Percentiles rank a stretch among this genome's conserved stretches.
Evolutionary conservation across 2,113 vertebrate species (phyloP).

Genomic region (Osmerus mordax): DNA sequence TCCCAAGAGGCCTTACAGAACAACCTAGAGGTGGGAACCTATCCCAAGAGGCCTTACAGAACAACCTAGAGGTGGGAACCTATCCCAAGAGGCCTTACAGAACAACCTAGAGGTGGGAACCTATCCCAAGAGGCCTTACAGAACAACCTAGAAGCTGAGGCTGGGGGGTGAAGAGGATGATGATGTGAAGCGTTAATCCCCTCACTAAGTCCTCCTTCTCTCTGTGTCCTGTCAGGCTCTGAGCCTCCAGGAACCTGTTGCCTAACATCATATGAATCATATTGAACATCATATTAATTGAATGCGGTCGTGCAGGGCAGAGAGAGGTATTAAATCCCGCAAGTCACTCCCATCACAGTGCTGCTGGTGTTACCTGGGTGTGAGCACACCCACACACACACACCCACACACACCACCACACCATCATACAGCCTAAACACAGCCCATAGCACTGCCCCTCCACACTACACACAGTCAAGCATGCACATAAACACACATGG

Average conservation of each 20-base stretch:
- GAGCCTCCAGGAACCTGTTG: conserved; percentile 22
- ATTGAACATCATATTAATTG: conserved; percentile 13
- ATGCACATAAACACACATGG: not conserved
- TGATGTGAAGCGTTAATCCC: conserved; percentile 31
- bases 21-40: too few relatives aligned
- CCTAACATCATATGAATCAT: conserved; percentile 19
- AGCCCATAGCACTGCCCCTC: not conserved
- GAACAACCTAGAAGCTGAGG: too few relatives aligned
- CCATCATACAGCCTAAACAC: not conserved
- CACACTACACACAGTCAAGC: not conserved
- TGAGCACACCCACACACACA: not conserved
- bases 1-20: too few relatives aligned
- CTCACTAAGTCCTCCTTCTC: conserved; percentile 33
- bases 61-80: too few relatives aligned
- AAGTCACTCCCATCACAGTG: not conserved
- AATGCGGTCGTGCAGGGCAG: conserved; percentile 8
- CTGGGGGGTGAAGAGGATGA: not conserved
- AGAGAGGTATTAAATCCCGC: conserved; percentile 1
- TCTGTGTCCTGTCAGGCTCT: not conserved
- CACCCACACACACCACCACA: not conserved
- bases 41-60: too few relatives aligned
- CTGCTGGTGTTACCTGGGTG: not conserved
- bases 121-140: too few relatives aligned
- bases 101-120: too few relatives aligned
- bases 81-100: too few relatives aligned